Base-by-base conservation (phyloP, 2,888 invertebrate species). In the Yponomeuta sedellus region DNA sequence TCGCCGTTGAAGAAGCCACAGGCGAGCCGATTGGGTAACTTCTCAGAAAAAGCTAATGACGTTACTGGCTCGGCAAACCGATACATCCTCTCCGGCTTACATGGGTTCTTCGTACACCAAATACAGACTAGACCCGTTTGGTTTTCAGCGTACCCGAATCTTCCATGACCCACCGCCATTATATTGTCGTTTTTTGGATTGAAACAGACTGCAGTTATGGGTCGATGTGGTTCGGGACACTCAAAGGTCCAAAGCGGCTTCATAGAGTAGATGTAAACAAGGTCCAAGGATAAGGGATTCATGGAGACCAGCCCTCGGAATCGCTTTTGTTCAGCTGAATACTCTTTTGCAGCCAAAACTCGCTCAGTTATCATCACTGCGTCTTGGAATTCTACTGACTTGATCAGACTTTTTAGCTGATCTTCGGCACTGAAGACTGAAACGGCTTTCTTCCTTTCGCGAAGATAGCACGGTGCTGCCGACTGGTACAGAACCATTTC, bases 21-120 rank as follows among this genome's bases (percentile, higher is more conserved):
- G 0, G 95, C 96, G 22, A 97, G 77, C 74, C 96, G 90, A 79
- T 95, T 95, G 0, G 97, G 95, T 67, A 93, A 92, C 59, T 82
- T 86, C 0, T 83, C 88, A 0, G 96, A 95, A 86, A 97, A 97
- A 59, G 93, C 92, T 0, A 96, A 81, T 0, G 94, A 91, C 0
- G 95, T 94, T 0, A 96, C 92, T 0, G 95, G 93, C 63, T 92
- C 86, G 0, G 88, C 76, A 74, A 95, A 96, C 4, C 82, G 73
- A 74, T 94, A 96, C 8, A 91, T 76, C 69, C 95, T 91, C 78
- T 96, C 96, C 0, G 96, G 96, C 75, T 94, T 93, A 16, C 93
- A 92, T 0, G 96, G 96, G 80, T 96, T 97, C 82, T 97, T 95
- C 1, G 94, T 94, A 74, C 94, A 95, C 97, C 97, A 97, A 67